Evolutionary conservation across 2,113 vertebrate genomes (phyloP).

Genomic region (Heliornis fulica): DNA sequence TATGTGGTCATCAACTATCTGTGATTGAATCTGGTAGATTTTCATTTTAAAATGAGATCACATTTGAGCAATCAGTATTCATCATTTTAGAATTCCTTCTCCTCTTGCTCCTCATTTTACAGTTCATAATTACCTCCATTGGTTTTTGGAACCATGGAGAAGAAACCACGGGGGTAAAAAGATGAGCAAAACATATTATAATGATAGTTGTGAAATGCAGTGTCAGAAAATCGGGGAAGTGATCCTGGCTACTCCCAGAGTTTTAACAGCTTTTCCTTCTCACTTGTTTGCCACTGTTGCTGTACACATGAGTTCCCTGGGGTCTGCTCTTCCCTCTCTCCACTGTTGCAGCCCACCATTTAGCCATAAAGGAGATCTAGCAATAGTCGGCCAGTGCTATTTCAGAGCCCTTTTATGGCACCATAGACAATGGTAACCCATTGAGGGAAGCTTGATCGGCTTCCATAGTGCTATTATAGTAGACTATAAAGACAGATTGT

Average conservation of each 20-base stretch:
- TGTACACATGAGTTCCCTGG: neutral
- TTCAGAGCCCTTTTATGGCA: neutral
- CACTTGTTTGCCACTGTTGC: neutral
- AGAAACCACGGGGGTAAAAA: neutral
- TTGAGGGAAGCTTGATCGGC: accelerated
- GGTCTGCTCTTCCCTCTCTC: neutral
- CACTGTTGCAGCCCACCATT: neutral
- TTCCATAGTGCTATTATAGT: neutral
- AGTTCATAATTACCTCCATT: neutral
- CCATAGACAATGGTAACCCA: neutral
- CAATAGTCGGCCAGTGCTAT: neutral
- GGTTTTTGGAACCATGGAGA: conserved; percentile 39
- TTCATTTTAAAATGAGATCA: neutral
- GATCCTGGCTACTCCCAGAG: neutral
- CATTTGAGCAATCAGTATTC: neutral
- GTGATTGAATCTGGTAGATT: neutral
- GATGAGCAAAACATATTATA: neutral
- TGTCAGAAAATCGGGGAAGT: conserved; percentile 12
- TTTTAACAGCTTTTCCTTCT: conserved; percentile 35
- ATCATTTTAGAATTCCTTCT: neutral
- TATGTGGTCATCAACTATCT: neutral
- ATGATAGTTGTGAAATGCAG: neutral
- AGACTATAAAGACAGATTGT: neutral
- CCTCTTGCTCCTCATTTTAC: neutral
- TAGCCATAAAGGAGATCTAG: conserved; percentile 27